phyloP scores from a whole-genome alignment of 2,113 vertebrate genomes.

The Oryzias woworae region DNA sequence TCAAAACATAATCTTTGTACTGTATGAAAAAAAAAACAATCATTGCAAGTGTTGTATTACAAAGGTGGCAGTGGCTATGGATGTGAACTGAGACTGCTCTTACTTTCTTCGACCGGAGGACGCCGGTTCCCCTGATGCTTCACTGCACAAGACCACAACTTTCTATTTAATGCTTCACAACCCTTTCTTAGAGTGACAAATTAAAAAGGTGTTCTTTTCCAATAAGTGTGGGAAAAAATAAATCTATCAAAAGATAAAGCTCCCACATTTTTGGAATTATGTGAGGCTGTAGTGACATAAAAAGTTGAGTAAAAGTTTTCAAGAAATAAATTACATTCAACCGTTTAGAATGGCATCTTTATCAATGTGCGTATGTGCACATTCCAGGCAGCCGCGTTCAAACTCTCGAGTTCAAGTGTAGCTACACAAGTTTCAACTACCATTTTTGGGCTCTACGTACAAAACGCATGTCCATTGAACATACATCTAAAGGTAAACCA shows the following conservation, averaged over 20 bases:
- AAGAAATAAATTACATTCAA: no score
- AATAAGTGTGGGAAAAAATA: slow-evolving; percentile 35
- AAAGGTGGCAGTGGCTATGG: slow-evolving; percentile 44
- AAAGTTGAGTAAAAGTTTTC: no score
- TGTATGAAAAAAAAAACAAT: slow-evolving; percentile 17
- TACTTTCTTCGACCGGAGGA: slow-evolving; percentile 40
- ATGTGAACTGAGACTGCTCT: slow-evolving; percentile 51
- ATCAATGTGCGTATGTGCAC: no score
- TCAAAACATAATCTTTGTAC: slow-evolving; percentile 48
- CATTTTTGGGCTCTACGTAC: no score
- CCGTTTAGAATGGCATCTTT: no score
- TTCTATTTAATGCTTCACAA: slow-evolving; percentile 45
- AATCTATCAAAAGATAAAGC: slow-evolving; percentile 39
- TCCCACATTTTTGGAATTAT: slow-evolving; percentile 19
- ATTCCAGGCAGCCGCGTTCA: no score
- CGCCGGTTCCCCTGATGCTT: slow-evolving; percentile 41
- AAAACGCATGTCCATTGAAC: no score
- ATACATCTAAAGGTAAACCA: no score
- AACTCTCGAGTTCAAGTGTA: no score
- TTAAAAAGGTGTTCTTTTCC: slow-evolving; percentile 28
- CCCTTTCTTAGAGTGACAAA: slow-evolving; percentile 49
- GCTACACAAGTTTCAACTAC: no score
- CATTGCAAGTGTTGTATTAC: slow-evolving; percentile 51
- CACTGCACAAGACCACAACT: slow-evolving; percentile 25
- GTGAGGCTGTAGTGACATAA: background rate